A percentile compares a stretch with the other conserved stretches of the same genome.
Evolutionary conservation across 2,888 invertebrate genomes (phyloP).

Genomic region (Alitta virens): DNA sequence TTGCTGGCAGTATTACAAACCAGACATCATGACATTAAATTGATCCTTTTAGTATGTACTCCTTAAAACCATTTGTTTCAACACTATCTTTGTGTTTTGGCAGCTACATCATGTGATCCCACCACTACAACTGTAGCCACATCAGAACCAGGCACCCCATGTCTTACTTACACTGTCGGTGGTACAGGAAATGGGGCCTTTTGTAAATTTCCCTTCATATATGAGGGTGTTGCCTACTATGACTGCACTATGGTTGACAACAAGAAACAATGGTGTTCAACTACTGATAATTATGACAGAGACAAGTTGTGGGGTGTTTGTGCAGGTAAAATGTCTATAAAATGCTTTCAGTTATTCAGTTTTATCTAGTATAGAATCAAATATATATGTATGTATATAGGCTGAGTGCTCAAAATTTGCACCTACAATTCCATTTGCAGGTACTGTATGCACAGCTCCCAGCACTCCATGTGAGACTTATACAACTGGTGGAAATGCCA

Average conservation of each 20-base stretch:
- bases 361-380: too few species aligned
- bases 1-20: too few species aligned
- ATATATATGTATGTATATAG: too few species aligned
- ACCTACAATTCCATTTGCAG: too few species aligned
- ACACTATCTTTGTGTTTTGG: neutral
- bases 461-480: too few species aligned
- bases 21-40: too few species aligned
- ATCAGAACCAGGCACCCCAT: neutral
- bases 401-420: too few species aligned
- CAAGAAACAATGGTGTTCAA: constrained; percentile 9
- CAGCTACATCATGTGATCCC: neutral
- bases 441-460: too few species aligned
- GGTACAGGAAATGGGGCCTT: constrained; percentile 8
- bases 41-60: too few species aligned
- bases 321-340: neutral
- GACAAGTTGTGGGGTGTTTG: constrained; percentile 11
- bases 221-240: neutral
- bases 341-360: neutral
- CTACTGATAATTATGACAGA: constrained; percentile 11
- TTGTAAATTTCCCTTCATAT: constrained; percentile 14
- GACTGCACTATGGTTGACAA: constrained; percentile 2
- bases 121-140: neutral
- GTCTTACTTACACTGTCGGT: neutral
- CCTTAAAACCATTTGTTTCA: too few species aligned
- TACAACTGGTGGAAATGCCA: neutral